Percentiles rank a stretch among this genome's conserved stretches.
Evolutionary conservation across 2,888 invertebrate species (phyloP).

Genomic region (Thysanoteuthis rhombus): DNA sequence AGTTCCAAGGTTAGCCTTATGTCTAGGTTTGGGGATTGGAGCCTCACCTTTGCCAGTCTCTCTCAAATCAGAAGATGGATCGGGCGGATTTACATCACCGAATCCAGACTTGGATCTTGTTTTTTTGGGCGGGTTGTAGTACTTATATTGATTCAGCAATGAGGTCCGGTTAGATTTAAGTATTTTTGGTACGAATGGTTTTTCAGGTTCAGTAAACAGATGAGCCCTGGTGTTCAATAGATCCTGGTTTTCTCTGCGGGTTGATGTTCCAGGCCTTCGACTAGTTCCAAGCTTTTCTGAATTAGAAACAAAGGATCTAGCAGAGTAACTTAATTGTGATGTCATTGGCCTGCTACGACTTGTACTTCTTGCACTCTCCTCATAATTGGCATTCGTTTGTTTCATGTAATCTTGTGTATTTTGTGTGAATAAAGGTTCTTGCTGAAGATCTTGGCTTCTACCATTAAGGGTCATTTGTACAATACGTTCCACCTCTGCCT

Average conservation of each 20-base stretch:
- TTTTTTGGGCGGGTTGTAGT: conserved; percentile 60
- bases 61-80: not conserved
- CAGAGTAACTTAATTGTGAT: not conserved
- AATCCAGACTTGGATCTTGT: conserved; percentile 34
- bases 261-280: not conserved
- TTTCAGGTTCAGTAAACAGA: conserved; percentile 61
- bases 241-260: conserved; percentile 42
- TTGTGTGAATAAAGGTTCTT: not conserved
- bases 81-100: not conserved
- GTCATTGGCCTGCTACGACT: not conserved
- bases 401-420: not conserved
- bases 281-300: not conserved
- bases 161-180: conserved; percentile 61
- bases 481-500: not conserved
- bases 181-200: conserved; percentile 65
- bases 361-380: not conserved
- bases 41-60: conserved; percentile 30
- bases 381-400: not conserved
- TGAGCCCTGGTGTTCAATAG: conserved; percentile 58
- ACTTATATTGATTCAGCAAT: conserved; percentile 59
- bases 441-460: not conserved
- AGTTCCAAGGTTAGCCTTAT: conserved; percentile 32
- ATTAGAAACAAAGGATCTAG: not conserved
- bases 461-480: not conserved
- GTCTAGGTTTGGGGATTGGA: conserved; percentile 35